Evolutionary conservation across 2,797 vertebrate genomes (phyloP).

Genomic region (Gymnothorax javanicus): DNA sequence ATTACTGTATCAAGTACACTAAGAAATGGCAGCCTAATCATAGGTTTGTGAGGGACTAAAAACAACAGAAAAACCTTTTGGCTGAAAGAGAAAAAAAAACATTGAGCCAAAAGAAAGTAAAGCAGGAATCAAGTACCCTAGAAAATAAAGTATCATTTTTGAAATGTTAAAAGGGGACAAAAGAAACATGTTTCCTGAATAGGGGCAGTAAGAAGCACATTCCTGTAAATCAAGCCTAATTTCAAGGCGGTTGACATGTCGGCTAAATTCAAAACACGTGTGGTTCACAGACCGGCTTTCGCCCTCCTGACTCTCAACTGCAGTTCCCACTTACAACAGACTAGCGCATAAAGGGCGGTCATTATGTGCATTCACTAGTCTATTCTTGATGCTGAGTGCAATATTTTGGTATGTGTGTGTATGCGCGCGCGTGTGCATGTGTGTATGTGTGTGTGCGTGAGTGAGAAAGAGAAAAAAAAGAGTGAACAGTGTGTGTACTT

Average conservation of each 20-base stretch:
- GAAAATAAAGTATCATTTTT: constrained; percentile 33
- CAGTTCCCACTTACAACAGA: constrained; percentile 22
- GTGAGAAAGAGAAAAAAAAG: too few species aligned
- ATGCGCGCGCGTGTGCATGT: background rate
- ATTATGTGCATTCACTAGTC: constrained; percentile 1
- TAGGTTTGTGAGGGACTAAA: constrained; percentile 53
- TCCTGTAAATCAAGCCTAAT: constrained; percentile 73
- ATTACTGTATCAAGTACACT: background rate
- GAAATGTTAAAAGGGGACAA: constrained; percentile 25
- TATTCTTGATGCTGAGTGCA: background rate
- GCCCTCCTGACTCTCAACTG: constrained; percentile 62
- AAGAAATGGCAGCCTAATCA: constrained; percentile 40
- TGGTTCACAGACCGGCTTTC: constrained; percentile 36
- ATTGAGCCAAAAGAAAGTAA: constrained; percentile 51
- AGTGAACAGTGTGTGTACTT: background rate
- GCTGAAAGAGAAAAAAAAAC: background rate
- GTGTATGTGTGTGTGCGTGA: background rate
- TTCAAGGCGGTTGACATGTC: constrained; percentile 66
- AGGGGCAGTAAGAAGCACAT: constrained; percentile 65
- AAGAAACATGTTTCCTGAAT: constrained; percentile 51
- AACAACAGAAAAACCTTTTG: background rate
- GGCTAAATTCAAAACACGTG: constrained; percentile 67
- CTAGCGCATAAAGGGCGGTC: constrained; percentile 11
- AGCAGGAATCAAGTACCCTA: constrained; percentile 7
- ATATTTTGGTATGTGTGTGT: background rate